A percentile compares a stretch with the other conserved stretches of the same genome.
Evolutionary conservation across 2,888 invertebrate genomes (phyloP).

Genomic region (Hyposoter didymator): DNA sequence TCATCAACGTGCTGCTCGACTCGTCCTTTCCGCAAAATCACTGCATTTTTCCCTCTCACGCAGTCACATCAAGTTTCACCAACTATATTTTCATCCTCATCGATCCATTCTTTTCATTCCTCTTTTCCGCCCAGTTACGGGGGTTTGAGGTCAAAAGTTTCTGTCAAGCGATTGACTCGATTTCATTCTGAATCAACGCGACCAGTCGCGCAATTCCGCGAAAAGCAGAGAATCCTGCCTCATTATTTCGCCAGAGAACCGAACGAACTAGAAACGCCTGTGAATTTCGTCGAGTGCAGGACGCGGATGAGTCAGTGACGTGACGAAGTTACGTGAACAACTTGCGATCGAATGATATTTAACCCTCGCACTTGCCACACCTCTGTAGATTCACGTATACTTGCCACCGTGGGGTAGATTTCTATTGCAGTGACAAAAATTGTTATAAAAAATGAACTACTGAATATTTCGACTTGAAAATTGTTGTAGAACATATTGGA

Average conservation of each 20-base stretch:
- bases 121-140: background rate
- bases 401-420: too few species aligned
- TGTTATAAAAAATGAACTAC: too few species aligned
- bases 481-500: too few species aligned
- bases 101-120: background rate
- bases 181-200: background rate
- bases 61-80: background rate
- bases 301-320: background rate
- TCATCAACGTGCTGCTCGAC: slow-evolving; percentile 31
- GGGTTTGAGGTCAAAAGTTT: background rate
- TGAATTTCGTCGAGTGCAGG: background rate
- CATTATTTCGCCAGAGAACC: background rate
- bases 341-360: too few species aligned
- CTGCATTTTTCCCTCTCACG: slow-evolving; percentile 17
- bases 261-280: background rate
- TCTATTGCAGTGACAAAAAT: too few species aligned
- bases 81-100: background rate
- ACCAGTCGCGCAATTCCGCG: background rate
- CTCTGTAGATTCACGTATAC: too few species aligned
- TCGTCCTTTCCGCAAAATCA: slow-evolving; percentile 35
- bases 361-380: too few species aligned
- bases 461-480: too few species aligned
- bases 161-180: background rate
- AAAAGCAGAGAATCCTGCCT: background rate
- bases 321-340: too few species aligned